phyloP scores from a whole-genome alignment of 2,888 invertebrate species.

The Germaria angustata region DNA sequence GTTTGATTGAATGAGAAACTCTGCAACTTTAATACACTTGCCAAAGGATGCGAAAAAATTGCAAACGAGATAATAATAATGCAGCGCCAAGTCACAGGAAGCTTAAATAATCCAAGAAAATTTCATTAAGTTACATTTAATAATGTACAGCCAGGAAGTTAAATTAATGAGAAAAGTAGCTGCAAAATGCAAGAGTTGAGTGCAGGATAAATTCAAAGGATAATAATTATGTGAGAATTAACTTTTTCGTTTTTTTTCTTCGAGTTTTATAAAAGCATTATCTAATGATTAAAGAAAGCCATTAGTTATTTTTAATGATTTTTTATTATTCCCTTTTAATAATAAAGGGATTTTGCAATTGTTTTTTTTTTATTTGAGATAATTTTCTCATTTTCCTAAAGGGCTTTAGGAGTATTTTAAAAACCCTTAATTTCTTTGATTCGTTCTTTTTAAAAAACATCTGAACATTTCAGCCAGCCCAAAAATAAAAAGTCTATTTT shows the following conservation, averaged over 20 bases:
- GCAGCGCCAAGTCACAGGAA: neutral
- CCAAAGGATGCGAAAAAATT: conserved; percentile 1
- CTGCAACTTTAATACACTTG: conserved; percentile 21
- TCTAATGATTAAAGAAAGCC: neutral
- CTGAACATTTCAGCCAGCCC: too few species aligned
- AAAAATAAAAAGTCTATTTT: too few species aligned
- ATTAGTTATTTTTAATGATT: neutral
- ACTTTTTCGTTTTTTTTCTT: neutral
- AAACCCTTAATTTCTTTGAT: too few species aligned
- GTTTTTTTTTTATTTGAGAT: too few species aligned
- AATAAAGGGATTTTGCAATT: too few species aligned
- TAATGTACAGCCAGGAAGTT: neutral
- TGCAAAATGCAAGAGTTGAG: conserved; percentile 15
- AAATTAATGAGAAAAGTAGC: conserved; percentile 39
- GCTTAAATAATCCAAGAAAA: conserved; percentile 31
- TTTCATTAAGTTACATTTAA: conserved; percentile 50
- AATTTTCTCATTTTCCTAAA: too few species aligned
- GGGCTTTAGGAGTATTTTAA: too few species aligned
- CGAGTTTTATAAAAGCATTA: neutral
- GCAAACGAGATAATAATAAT: neutral
- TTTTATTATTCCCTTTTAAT: too few species aligned
- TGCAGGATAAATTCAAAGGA: conserved; percentile 19
- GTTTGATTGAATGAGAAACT: conserved; percentile 58
- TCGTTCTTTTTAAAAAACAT: too few species aligned
- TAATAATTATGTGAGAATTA: conserved; percentile 8